phyloP scores from a whole-genome alignment of 1,140 invertebrate genomes.

The Trachymyrmex cornetzi region DNA sequence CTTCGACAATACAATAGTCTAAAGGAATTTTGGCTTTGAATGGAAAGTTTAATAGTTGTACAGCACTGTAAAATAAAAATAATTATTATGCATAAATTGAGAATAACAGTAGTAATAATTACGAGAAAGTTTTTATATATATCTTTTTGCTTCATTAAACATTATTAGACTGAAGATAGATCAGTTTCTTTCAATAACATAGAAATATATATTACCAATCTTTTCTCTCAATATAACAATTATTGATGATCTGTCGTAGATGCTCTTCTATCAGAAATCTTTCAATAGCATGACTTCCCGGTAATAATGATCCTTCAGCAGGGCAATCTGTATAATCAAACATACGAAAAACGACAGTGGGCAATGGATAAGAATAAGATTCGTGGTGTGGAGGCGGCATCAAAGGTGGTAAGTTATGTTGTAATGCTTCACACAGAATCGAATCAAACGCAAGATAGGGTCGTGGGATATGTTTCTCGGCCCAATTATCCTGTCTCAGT shows the following conservation, averaged over 20 bases:
- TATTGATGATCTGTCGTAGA: slow-evolving; percentile 96
- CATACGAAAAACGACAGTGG: slow-evolving; percentile 96
- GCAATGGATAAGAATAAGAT: slow-evolving; percentile 95
- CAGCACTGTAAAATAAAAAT: slow-evolving; percentile 89
- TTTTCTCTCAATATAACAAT: slow-evolving; percentile 96
- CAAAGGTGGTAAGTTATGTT: slow-evolving; percentile 97
- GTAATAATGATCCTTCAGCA: slow-evolving; percentile 92
- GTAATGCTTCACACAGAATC: slow-evolving; percentile 97
- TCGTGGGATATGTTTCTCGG: slow-evolving; percentile 97
- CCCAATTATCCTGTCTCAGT: slow-evolving; percentile 97
- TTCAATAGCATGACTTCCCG: slow-evolving; percentile 98
- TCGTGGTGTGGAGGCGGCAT: slow-evolving; percentile 97
- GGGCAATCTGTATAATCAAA: slow-evolving; percentile 99
- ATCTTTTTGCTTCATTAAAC: slow-evolving; percentile 3
- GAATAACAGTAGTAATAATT: slow-evolving; percentile 19
- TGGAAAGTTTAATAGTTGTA: slow-evolving; percentile 96
- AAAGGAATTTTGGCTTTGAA: slow-evolving; percentile 98
- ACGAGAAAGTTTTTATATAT: slow-evolving; percentile 41
- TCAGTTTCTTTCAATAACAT: slow-evolving; percentile 2
- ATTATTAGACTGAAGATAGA: background rate
- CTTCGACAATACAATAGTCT: slow-evolving; percentile 99
- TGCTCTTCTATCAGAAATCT: slow-evolving; percentile 99
- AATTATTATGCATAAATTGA: background rate
- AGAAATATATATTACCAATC: slow-evolving; percentile 90
- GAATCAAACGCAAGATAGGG: slow-evolving; percentile 98